phyloP scores from a whole-genome alignment of 2,888 invertebrate genomes.

The Diadromus collaris region DNA sequence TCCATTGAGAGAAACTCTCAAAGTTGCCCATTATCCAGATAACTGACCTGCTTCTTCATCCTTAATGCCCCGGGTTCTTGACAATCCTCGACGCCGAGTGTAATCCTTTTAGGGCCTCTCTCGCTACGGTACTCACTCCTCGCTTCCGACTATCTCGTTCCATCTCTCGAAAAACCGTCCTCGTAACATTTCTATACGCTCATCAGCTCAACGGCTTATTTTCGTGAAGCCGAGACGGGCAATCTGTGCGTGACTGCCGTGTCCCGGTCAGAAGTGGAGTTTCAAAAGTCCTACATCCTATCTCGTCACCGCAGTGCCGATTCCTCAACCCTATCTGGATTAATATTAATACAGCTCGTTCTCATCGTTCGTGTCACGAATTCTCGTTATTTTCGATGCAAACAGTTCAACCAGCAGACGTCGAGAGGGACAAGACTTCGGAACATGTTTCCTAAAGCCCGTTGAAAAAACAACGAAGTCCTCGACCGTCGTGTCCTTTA shows the following conservation, averaged over 20 bases:
- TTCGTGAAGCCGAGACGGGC: constrained; percentile 12
- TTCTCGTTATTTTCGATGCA: constrained; percentile 35
- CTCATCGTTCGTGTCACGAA: constrained; percentile 28
- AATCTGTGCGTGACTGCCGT: constrained; percentile 31
- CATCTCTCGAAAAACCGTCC: constrained; percentile 39
- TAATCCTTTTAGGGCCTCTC: constrained; percentile 60
- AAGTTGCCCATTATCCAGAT: constrained; percentile 55
- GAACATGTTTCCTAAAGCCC: constrained; percentile 39
- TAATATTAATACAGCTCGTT: constrained; percentile 14
- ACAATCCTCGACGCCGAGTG: constrained; percentile 50
- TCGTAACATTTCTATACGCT: constrained; percentile 58
- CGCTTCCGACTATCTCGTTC: constrained; percentile 25
- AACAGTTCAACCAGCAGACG: constrained; percentile 5
- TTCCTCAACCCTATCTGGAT: background rate
- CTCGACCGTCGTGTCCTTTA: constrained; percentile 12
- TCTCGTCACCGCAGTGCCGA: constrained; percentile 1
- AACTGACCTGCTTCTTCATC: constrained; percentile 59
- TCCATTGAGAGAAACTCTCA: constrained; percentile 17
- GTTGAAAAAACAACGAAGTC: constrained; percentile 46
- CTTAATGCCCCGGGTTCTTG: constrained; percentile 51
- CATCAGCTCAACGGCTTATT: constrained; percentile 57
- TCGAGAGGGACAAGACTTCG: constrained; percentile 10
- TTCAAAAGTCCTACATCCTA: background rate
- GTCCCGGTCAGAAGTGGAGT: constrained; percentile 6
- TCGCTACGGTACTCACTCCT: constrained; percentile 53